Conservation (phyloP, 2,888 invertebrate genomes). For the Aproaerema taeniolella region DNA sequence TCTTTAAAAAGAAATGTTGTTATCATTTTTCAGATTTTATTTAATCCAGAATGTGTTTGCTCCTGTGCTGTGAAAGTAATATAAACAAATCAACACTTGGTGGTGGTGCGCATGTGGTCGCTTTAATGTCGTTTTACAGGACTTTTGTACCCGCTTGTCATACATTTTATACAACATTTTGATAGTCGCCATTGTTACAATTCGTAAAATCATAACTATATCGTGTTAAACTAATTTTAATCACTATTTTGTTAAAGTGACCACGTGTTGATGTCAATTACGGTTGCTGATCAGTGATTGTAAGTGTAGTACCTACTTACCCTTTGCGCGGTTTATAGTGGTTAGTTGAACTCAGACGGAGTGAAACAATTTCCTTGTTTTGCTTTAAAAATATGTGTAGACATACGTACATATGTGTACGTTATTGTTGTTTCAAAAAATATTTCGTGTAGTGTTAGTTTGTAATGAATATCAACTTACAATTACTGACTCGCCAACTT, state of each 20-base stretch:
- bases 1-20: constrained; percentile 70
- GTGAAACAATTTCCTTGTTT: no score
- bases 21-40: constrained; percentile 77
- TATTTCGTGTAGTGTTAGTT: no score
- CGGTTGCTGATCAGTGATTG: constrained; percentile 8
- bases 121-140: constrained; percentile 7
- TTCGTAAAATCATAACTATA: constrained; percentile 2
- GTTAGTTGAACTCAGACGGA: no score
- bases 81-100: constrained; percentile 70
- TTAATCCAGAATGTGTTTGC: constrained; percentile 76
- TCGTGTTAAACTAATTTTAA: constrained; percentile 1
- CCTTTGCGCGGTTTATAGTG: no score
- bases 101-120: constrained; percentile 48
- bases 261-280: constrained; percentile 23
- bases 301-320: no score
- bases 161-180: constrained; percentile 29
- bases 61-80: constrained; percentile 70
- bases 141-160: constrained; percentile 6
- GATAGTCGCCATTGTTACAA: constrained; percentile 28
- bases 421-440: background rate
- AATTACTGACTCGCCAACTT: constrained; percentile 26
- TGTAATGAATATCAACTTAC: constrained; percentile 14
- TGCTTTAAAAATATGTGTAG: background rate
- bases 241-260: constrained; percentile 14
- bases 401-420: background rate